Base-by-base conservation (phyloP, 2,888 invertebrate species). In the Platerodrilus igneus region DNA sequence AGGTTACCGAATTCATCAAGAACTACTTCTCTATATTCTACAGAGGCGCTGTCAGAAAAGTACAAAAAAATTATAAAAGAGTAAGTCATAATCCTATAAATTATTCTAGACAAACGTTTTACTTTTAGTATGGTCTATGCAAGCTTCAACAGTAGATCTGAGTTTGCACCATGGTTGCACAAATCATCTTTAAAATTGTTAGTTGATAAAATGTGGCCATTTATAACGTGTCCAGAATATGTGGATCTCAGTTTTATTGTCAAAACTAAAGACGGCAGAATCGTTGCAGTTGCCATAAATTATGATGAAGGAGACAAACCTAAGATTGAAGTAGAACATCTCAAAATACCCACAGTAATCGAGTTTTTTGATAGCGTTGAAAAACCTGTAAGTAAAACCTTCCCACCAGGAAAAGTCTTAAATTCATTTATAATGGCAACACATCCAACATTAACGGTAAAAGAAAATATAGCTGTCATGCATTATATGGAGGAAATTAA, bases 371-470 rank as follows among this genome's bases (percentile, higher is more conserved):
- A 89, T 59, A 75, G 69, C 47, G 67, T 89, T 0, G 90, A 90
- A 67, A 76, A 77, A 2, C 81, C 86, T 0, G 78, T 87, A 1
- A 76, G 79, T 49, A 77, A 79, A 23, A 68, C 72, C 54, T 63
- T 84, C 30, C 82, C 83, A 0, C 67, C 73, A 51, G 82, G 79
- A 9, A 72, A 78, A 52, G 76, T 90, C 21, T 71, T 89, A 1
- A 89, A 91, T 58, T 82, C 83, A 1, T 88, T 86, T 63, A 89
- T 91, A 89, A 87, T 90, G 87, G 86, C 84, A 2, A 90, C 88
- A 0, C 76, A 76, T 41, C 70, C 76, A 7, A 64, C 72, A 0
- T 65, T 90, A 22, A 74, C 71, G 39, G 62, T 85, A 0, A 78
- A 79, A 29, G 85, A 90, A 59, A 90, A 90, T 59, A 83, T 91